These are phyloP conservation scores for Macaria notata DNA, from an alignment of 2,888 invertebrate genomes.

Conservation along the genomic window DNA sequence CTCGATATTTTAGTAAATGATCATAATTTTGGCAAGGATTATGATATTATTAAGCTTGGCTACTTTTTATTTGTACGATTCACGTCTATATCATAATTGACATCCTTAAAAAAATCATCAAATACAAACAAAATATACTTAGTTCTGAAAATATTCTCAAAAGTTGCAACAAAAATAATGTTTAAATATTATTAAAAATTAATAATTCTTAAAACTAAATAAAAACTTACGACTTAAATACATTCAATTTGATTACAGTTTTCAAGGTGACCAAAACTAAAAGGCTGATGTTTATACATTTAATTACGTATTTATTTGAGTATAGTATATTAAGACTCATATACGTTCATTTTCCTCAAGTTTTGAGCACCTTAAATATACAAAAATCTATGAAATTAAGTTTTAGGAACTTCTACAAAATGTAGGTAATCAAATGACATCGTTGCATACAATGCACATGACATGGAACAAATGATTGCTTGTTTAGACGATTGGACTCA, in stretches of 20 bases:
- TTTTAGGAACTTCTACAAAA: conserved; percentile 49
- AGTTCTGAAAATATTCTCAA: no score
- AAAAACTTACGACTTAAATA: conserved; percentile 35
- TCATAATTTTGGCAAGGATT: no score
- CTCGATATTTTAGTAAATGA: no score
- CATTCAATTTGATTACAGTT: conserved; percentile 16
- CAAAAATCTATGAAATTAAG: conserved; percentile 27
- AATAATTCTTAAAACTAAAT: conserved; percentile 36
- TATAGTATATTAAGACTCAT: background rate
- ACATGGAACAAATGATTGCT: no score
- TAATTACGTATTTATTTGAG: no score
- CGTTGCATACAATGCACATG: conserved; percentile 9
- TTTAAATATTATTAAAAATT: no score
- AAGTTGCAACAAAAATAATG: no score
- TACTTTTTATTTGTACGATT: conserved; percentile 2
- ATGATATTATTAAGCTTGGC: no score
- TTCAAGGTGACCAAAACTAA: conserved; percentile 17
- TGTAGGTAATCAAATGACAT: conserved; percentile 18
- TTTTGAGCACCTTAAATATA: conserved; percentile 26
- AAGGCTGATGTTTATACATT: background rate
- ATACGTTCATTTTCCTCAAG: background rate
- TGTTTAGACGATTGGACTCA: no score
- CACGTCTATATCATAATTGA: conserved; percentile 2
- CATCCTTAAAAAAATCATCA: conserved; percentile 2
- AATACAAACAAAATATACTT: no score